Evolutionary conservation across 2,888 invertebrate species (phyloP).

Genomic region (Cephus runcator): DNA sequence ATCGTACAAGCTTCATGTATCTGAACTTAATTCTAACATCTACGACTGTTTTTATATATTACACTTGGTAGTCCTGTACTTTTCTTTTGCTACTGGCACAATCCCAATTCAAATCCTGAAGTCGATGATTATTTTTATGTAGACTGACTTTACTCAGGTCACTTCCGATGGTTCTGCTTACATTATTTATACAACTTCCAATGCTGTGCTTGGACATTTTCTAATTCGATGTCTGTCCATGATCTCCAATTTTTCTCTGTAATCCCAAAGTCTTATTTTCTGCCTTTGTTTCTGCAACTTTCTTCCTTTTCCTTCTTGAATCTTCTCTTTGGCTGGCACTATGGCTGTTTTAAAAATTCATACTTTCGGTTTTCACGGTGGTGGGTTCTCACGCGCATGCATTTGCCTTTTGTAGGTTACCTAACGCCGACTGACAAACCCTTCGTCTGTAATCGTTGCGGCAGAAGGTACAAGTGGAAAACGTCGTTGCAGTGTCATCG

Average conservation of each 20-base stretch:
- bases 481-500: slow-evolving; percentile 73
- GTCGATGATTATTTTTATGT: background rate
- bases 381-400: slow-evolving; percentile 21
- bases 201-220: background rate
- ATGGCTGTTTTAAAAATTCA: background rate
- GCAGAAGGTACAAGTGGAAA: slow-evolving; percentile 43
- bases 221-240: background rate
- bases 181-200: background rate
- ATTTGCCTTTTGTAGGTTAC: slow-evolving; percentile 6
- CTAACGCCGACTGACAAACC: slow-evolving; percentile 55
- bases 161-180: background rate
- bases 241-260: background rate
- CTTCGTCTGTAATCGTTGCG: slow-evolving; percentile 42
- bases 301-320: background rate
- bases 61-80: background rate
- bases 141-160: background rate
- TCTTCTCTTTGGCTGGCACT: background rate
- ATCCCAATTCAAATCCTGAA: background rate
- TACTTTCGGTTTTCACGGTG: slow-evolving; percentile 16
- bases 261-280: background rate
- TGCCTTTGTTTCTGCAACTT: background rate
- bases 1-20: background rate
- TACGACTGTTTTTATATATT: background rate
- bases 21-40: background rate
- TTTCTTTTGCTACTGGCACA: background rate